These are phyloP conservation scores for Crotophaga sulcirostris DNA, from an alignment of 2,113 vertebrate genomes.

Conservation along the genomic window DNA sequence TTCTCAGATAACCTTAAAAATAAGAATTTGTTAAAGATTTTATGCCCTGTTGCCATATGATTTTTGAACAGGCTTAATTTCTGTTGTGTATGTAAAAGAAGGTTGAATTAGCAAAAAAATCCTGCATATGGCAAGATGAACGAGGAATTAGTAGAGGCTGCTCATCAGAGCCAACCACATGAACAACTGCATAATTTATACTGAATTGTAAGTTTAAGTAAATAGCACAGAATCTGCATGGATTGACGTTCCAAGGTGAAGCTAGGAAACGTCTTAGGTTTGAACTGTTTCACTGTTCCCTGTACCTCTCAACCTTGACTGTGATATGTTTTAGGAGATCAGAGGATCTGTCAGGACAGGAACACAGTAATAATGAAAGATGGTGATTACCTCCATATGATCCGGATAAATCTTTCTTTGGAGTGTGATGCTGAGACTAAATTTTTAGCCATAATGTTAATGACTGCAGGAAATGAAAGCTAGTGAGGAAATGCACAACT, in stretches of 20 bases:
- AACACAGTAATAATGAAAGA: background rate
- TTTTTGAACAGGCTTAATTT: background rate
- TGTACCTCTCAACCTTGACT: background rate
- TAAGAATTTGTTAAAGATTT: constrained; percentile 21
- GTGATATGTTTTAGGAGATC: background rate
- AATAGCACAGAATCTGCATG: background rate
- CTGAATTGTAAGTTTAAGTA: background rate
- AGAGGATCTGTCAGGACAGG: background rate
- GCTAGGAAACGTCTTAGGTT: background rate
- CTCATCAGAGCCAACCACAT: background rate
- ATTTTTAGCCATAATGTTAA: background rate
- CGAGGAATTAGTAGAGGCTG: background rate
- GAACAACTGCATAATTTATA: background rate
- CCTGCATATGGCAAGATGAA: background rate
- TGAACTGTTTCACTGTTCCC: background rate
- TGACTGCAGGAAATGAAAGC: background rate
- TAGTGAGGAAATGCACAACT: background rate
- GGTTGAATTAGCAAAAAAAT: background rate
- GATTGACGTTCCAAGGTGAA: background rate
- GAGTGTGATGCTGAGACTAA: background rate
- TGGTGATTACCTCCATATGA: background rate
- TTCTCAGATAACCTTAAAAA: background rate
- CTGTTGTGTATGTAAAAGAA: background rate
- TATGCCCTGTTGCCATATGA: background rate
- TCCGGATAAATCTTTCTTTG: background rate